Evolutionary conservation across 2,797 vertebrate species (phyloP), one percentile per base, ranked within the genome.

Genomic region (Propithecus perrieri): DNA sequence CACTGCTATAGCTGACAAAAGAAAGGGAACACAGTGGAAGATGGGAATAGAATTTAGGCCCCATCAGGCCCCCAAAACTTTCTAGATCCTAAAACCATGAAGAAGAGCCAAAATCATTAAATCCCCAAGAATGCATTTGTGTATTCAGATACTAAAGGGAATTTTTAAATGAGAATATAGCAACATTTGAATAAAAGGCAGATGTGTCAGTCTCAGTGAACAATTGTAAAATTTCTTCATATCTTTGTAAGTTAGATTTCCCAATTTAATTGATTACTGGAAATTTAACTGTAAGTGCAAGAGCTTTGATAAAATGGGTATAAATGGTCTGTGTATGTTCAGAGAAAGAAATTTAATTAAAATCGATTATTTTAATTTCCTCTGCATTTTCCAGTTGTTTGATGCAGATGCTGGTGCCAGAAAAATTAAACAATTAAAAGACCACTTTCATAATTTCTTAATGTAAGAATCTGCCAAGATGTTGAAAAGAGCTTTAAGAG

Each of bases 271-370:
- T 84, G 63, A 81, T 89, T 85, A 30, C 28, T 81, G 10, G 12
- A 74, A 59, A 61, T 65, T 69, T 76, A 72, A 84, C n/a, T 59
- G 24, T 26, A 93, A 84, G 35, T 84, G 63, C 26, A 78, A 63
- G 53, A 89, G 33, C 79, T 92, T 83, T 74, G 80, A 61, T 90
- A 90, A 92, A 85, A 81, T 24, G 79, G 72, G 24, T 63, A 72
- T 86, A 92, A 80, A 46, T 71, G 72, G 14, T 30, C 50, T 75
- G 15, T 69, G 24, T 43, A 43, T 18, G 22, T 93, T 24, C 67
- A 86, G 48, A 83, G 81, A 78, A 90, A 81, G 18, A 80, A 92
- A 59, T 78, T 91, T 83, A 74, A 67, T 95, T 95, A 96, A 97
- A 93, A 83, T 43, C n/a, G 41, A 89, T 74, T 74, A 15, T 92